Evolutionary conservation across 2,888 invertebrate species (phyloP), one percentile per base, ranked within the genome.

Genomic region (Cataglyphis albicans): DNA sequence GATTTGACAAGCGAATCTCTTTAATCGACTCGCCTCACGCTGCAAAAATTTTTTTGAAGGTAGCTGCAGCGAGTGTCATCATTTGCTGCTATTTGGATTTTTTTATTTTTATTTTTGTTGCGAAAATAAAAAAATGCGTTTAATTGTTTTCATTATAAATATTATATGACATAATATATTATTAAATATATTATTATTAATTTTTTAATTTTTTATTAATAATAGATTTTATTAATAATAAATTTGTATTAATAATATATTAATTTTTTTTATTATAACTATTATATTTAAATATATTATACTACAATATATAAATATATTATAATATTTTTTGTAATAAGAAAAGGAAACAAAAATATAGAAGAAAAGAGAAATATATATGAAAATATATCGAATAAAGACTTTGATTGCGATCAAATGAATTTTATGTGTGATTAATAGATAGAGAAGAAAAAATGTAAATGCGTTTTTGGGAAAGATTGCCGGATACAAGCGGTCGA

Each of bases 1-100:
- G 25, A 72, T 44, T 32, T 32, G 80, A 80, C 38, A 64, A 64
- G 41, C 48, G 65, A 18, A 73, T 48, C 57, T 29, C 12, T 80
- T 64, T 3, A 48, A 65, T 57, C 25, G 65, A 29, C 32, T 38
- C 32, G 5, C 18, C 38, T 64, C 64, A 32, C 25, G 32, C 12
- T 55, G n/a, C 32, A n/a, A 48, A 18, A 64, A 18, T 68, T 63
- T 38, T 29, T 44, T 48, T 18, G n/a, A 59, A 59, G 12, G 10
- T 32, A 1, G 21, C 15, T 41, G 0, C 48, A 38, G 32, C 15
- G 18, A 44, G 29, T 29, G 29, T 7, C n/a, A 65, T 29, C 35
- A 74, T 57, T 35, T 32, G 41, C 3, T 21, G 18, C 4, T 18
- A 68, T 67, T 21, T 55, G 29, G 0, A 57, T 38, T 15, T 5